These are phyloP conservation scores for Psammodynastes pulverulentus DNA, from an alignment of 2,113 vertebrate species.

Conservation along the genomic window DNA sequence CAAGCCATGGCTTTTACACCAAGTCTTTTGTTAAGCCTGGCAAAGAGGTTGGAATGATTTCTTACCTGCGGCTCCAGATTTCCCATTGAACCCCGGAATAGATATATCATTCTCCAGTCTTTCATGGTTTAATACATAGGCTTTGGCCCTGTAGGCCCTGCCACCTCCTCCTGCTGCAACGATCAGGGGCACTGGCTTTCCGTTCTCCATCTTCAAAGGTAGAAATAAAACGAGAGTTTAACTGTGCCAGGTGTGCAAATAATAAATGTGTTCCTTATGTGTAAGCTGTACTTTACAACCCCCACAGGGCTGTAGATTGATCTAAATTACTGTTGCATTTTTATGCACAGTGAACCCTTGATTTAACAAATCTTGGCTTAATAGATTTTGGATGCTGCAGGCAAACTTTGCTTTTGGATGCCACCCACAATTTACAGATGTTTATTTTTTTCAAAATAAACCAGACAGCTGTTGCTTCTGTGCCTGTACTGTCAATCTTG, in stretches of 20 bases:
- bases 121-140: slow-evolving; percentile 75
- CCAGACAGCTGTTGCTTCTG: neutral
- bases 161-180: slow-evolving; percentile 95
- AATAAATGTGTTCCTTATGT: slow-evolving; percentile 20
- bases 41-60: slow-evolving; percentile 20
- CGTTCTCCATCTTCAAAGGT: slow-evolving; percentile 81
- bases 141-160: slow-evolving; percentile 85
- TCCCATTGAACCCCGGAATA: slow-evolving; percentile 85
- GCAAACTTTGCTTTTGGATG: neutral
- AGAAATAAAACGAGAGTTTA: slow-evolving; percentile 40
- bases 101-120: slow-evolving; percentile 83
- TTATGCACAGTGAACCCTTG: neutral
- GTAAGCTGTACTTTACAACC: slow-evolving; percentile 2
- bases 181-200: slow-evolving; percentile 80
- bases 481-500: neutral
- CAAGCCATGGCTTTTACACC: neutral
- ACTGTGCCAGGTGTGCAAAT: neutral
- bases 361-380: neutral
- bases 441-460: neutral
- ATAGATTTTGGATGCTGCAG: neutral
- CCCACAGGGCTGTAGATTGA: slow-evolving; percentile 5
- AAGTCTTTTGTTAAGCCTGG: neutral
- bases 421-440: neutral
- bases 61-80: slow-evolving; percentile 88
- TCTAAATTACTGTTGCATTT: slow-evolving; percentile 12